A percentile compares a stretch with the other conserved stretches of the same genome.
Evolutionary conservation across 2,113 vertebrate genomes (phyloP).

Genomic region (Henicopernis longicauda): DNA sequence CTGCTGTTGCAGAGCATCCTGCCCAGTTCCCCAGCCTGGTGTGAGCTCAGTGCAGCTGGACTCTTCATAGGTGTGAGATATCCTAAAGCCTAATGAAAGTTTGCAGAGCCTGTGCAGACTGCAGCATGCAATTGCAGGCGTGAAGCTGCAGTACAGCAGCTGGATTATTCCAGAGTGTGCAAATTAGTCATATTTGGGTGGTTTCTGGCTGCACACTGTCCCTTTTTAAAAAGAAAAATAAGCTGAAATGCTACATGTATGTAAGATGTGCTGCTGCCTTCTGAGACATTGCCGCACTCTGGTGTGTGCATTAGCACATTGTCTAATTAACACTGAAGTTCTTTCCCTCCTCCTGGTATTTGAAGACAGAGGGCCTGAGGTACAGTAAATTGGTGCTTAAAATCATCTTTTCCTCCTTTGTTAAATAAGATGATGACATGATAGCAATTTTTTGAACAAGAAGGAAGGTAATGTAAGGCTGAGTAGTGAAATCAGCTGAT

Average conservation of each 20-base stretch:
- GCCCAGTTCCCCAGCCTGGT: neutral
- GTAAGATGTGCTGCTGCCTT: neutral
- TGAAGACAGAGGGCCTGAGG: neutral
- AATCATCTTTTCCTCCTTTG: neutral
- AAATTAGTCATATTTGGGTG: neutral
- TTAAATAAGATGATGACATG: neutral
- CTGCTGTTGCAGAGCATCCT: neutral
- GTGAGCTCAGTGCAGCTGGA: neutral
- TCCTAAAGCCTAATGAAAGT: neutral
- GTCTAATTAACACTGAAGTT: neutral
- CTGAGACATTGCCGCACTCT: neutral
- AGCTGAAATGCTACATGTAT: neutral
- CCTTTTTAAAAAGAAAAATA: neutral
- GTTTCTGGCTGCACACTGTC: neutral
- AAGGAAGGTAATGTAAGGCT: neutral
- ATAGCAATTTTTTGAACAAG: neutral
- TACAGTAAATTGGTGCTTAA: neutral
- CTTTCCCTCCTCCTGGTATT: neutral
- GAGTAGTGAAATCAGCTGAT: neutral
- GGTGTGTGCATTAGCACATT: neutral
- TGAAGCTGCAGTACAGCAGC: neutral
- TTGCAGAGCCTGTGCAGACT: neutral
- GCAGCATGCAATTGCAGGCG: neutral
- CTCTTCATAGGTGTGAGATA: rapidly evolving
- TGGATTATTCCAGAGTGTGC: neutral